Percentiles rank a stretch among this genome's conserved stretches.
These are phyloP conservation scores for Circaetus cinerascens DNA, from an alignment of 2,113 vertebrate species.

Conservation along the genomic window DNA sequence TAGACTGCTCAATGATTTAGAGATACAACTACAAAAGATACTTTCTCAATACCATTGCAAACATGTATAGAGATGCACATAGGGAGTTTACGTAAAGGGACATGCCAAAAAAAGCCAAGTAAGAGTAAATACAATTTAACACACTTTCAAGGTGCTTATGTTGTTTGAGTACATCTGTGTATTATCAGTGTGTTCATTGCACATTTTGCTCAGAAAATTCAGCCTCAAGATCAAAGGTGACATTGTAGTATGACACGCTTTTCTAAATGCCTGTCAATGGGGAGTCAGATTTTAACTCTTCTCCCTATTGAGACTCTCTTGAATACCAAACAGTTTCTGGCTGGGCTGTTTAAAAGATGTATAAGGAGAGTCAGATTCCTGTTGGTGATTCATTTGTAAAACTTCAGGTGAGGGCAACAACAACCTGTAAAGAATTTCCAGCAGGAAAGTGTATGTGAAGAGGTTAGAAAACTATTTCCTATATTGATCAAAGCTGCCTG, in stretches of 20 bases:
- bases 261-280: background rate
- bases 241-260: background rate
- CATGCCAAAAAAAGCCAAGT: background rate
- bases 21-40: background rate
- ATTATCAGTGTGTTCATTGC: background rate
- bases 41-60: background rate
- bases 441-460: background rate
- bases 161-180: background rate
- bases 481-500: background rate
- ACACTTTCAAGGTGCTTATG: background rate
- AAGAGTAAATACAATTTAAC: background rate
- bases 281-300: background rate
- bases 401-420: background rate
- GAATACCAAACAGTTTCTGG: background rate
- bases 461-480: background rate
- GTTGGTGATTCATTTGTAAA: background rate
- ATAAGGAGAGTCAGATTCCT: background rate
- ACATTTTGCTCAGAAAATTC: background rate
- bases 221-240: background rate
- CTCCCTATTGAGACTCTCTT: background rate
- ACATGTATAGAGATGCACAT: background rate
- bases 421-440: background rate
- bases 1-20: background rate
- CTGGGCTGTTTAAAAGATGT: background rate
- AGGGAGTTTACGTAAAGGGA: background rate